phyloP scores from a whole-genome alignment of 1,140 invertebrate genomes.

The Lepidurus apus region DNA sequence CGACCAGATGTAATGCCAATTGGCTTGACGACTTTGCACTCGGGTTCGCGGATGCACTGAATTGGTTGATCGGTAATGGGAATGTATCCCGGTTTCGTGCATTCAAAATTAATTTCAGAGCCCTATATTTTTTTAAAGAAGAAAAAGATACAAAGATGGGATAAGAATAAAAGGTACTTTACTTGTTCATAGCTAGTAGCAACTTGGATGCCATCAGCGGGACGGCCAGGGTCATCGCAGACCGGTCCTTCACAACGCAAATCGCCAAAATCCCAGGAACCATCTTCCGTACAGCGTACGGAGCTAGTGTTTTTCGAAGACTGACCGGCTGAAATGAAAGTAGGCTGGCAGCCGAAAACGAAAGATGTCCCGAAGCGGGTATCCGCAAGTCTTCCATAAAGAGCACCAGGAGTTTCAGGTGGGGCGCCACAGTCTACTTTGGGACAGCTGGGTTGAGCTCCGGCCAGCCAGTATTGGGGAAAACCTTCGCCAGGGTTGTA shows the following conservation, averaged over 20 bases:
- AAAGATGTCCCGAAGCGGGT: conserved; percentile 87
- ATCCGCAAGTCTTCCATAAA: conserved; percentile 79
- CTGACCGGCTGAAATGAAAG: conserved; percentile 88
- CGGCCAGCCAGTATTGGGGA: conserved; percentile 88
- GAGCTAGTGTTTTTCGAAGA: conserved; percentile 85
- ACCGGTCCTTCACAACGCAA: conserved; percentile 91
- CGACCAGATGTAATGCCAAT: conserved; percentile 82
- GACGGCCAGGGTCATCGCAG: conserved; percentile 89
- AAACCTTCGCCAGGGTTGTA: conserved; percentile 86
- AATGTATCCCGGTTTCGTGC: conserved; percentile 85
- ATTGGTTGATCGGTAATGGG: conserved; percentile 85
- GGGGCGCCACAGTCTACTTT: conserved; percentile 81
- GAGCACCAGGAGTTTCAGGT: conserved; percentile 80
- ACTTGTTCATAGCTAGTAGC: conserved; percentile 76
- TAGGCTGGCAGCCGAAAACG: conserved; percentile 94
- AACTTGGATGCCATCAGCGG: conserved; percentile 56
- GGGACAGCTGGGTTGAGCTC: conserved; percentile 74
- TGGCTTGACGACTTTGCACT: conserved; percentile 87
- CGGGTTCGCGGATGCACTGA: conserved; percentile 82
- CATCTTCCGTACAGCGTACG: conserved; percentile 80
- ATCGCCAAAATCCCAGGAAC: conserved; percentile 95
- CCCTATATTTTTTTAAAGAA: conserved; percentile 43
- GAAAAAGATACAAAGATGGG: conserved; percentile 41
- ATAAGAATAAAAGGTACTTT: conserved; percentile 43
- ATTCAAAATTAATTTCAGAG: conserved; percentile 83